Evolutionary conservation across 2,113 vertebrate genomes (phyloP).

Genomic region (Apteryx owenii): DNA sequence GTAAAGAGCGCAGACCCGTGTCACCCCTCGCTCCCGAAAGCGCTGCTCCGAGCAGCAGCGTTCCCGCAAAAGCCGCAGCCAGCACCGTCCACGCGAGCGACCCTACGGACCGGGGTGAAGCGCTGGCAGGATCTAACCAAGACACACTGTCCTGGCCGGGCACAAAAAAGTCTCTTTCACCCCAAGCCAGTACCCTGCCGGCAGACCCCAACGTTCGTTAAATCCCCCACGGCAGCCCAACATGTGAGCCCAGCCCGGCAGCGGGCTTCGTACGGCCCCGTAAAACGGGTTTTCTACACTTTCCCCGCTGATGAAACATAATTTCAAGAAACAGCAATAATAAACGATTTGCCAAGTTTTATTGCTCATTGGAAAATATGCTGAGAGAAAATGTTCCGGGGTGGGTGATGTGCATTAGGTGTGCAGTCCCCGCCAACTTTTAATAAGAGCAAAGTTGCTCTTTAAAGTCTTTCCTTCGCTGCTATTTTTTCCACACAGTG

Average conservation of each 20-base stretch:
- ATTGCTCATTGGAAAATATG: neutral
- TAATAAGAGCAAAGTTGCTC: neutral
- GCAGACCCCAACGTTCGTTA: neutral
- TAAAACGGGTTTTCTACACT: neutral
- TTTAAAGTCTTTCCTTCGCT: neutral
- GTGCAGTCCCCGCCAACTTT: accelerated
- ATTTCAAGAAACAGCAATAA: neutral
- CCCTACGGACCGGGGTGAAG: neutral
- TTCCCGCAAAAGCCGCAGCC: too few species aligned
- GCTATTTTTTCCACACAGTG: accelerated
- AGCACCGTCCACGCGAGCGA: too few species aligned
- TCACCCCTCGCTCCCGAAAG: too few species aligned
- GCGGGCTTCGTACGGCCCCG: too few species aligned
- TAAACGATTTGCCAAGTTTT: neutral
- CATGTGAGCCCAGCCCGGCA: accelerated
- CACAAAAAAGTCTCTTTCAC: neutral
- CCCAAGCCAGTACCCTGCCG: neutral
- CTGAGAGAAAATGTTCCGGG: accelerated
- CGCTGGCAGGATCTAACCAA: neutral
- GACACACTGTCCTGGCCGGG: neutral
- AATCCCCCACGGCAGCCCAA: neutral
- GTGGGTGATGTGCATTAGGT: neutral
- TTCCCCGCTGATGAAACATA: accelerated
- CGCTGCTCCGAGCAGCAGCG: too few species aligned
- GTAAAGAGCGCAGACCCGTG: too few species aligned